These are phyloP conservation scores for Muscicapa comitata DNA, from an alignment of 2,797 vertebrate species.

Conservation along the genomic window DNA sequence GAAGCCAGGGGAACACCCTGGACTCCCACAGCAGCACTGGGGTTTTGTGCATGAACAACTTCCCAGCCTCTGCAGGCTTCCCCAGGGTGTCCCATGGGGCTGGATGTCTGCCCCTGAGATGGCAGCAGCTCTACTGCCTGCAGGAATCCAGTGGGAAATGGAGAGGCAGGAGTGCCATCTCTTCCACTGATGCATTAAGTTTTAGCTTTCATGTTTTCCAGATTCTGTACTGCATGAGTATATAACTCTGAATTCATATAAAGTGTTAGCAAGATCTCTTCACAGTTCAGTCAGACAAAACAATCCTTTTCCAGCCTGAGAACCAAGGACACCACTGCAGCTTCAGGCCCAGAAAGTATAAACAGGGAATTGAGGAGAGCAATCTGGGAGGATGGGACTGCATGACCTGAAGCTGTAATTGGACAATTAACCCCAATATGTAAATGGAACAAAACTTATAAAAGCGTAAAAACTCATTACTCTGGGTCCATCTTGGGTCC, in stretches of 20 bases:
- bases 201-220: neutral
- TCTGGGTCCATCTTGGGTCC: neutral
- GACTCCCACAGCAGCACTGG: too few species aligned
- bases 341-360: neutral
- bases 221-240: neutral
- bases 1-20: too few species aligned
- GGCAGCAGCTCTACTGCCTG: neutral
- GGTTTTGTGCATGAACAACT: neutral
- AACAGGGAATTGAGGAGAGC: neutral
- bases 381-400: neutral
- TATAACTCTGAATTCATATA: neutral
- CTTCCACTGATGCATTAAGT: neutral
- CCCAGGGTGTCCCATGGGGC: neutral
- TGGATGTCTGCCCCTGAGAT: neutral
- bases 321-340: neutral
- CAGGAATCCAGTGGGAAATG: neutral
- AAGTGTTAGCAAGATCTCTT: neutral
- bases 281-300: neutral
- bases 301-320: neutral
- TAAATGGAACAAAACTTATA: neutral
- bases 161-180: fast-evolving
- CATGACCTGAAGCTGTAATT: neutral
- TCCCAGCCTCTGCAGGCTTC: neutral
- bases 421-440: neutral
- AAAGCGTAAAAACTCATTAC: neutral